A percentile compares a stretch with the other conserved stretches of the same genome.
Conservation (phyloP, 2,797 vertebrate genomes). For the Acanthurus lineatus region DNA sequence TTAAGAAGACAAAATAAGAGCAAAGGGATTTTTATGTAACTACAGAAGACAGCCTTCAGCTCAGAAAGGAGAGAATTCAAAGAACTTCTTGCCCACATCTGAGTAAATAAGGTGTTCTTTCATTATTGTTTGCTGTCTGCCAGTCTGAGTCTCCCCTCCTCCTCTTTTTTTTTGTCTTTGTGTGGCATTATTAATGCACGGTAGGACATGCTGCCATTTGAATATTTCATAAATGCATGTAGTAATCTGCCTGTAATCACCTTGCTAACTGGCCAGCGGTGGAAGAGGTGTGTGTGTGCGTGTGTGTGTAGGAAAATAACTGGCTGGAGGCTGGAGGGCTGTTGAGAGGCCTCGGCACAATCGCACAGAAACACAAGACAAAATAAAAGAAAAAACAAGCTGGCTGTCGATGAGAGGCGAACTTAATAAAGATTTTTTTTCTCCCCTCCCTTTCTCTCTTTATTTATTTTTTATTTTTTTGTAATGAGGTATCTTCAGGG, state of each 20-base stretch:
- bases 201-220: conserved; percentile 94
- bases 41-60: conserved; percentile 21
- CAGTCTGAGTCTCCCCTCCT: conserved; percentile 4
- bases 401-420: conserved; percentile 88
- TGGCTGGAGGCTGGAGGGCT: conserved; percentile 31
- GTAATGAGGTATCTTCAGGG: conserved; percentile 95
- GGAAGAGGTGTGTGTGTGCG: conserved; percentile 61
- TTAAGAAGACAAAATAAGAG: conserved; percentile 7
- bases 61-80: conserved; percentile 24
- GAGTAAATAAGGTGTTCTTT: conserved; percentile 57
- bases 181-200: conserved; percentile 97
- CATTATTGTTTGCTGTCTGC: conserved; percentile 60
- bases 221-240: conserved; percentile 97
- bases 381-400: conserved; percentile 61
- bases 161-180: conserved; percentile 85
- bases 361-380: conserved; percentile 76
- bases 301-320: conserved; percentile 29
- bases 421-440: conserved; percentile 88
- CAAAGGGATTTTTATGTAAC: conserved; percentile 20
- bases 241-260: conserved; percentile 97
- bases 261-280: conserved; percentile 93
- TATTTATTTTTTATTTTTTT: conserved; percentile 68
- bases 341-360: conserved; percentile 38
- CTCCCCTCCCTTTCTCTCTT: neutral
- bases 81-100: conserved; percentile 31